Evolutionary conservation across 2,888 invertebrate genomes (phyloP), one percentile per base, ranked within the genome.

Genomic region (Zygogramma bicolorata): DNA sequence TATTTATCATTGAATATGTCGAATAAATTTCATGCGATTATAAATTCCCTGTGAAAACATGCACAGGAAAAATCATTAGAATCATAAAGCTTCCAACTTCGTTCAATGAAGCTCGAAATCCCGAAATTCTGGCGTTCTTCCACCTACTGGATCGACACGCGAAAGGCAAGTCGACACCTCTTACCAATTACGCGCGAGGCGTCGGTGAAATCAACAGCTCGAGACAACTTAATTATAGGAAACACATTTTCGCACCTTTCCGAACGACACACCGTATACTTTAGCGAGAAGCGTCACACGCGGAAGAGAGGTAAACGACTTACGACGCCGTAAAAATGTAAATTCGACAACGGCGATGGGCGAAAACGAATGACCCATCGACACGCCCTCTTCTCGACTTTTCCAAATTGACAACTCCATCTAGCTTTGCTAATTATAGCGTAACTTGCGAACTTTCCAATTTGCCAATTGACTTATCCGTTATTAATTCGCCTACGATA

Each of bases 401-500:
- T 53, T 53, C 46, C 53, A 53, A 53, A 53, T 53, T 25, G 53
- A 53, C 53, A 53, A 53, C 53, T 53, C 25, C 53, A 53, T 53
- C 53, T 53, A 53, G 13, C 27, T 13, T 15, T 53, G 53, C 22
- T 25, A 53, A 53, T 46, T 20, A 53, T n/a, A 53, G 53, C 53
- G 53, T 27, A 53, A 53, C 27, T 53, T 7, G 53, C 53, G n/a
- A 53, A 53, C 53, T 53, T 53, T 53, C 42, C 20, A 40, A 61
- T 38, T 40, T 29, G 22, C 40, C 61, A 61, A 61, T 34, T 61
- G 61, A 34, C 61, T 61, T 61, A 40, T 22, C 31, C 31, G 31
- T 61, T 31, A 61, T 61, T 61, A 38, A 61, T 61, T 61, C 61
- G 61, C 61, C 61, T 40, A 61, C 59, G 22, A 34, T 59, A 31